A percentile compares a stretch with the other conserved stretches of the same genome.
These are phyloP conservation scores for Scelioninae gen. 1 DNA, from an alignment of 2,888 invertebrate genomes.

Conservation along the genomic window DNA sequence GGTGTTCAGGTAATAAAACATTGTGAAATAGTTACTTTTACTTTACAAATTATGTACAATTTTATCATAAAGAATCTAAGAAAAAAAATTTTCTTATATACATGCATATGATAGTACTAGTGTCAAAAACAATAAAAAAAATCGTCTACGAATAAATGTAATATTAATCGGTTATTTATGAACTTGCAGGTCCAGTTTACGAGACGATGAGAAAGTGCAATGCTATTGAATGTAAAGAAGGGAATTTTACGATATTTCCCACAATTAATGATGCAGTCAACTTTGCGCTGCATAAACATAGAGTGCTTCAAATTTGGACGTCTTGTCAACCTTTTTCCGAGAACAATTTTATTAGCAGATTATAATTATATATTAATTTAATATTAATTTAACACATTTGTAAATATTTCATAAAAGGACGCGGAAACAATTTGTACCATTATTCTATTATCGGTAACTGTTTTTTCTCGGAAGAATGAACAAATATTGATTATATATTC, in stretches of 20 bases:
- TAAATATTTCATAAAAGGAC: conserved; percentile 39
- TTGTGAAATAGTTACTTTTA: no score
- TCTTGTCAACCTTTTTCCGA: conserved; percentile 69
- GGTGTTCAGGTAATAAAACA: conserved; percentile 86
- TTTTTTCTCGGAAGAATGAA: no score
- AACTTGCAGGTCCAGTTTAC: conserved; percentile 87
- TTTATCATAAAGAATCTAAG: no score
- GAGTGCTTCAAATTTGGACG: conserved; percentile 76
- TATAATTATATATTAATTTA: conserved; percentile 46
- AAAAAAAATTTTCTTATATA: no score
- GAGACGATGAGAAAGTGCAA: conserved; percentile 88
- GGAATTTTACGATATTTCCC: conserved; percentile 87
- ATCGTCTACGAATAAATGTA: no score
- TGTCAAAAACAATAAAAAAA: no score
- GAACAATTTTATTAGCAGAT: conserved; percentile 73
- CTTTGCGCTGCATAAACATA: conserved; percentile 78
- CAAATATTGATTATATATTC: no score
- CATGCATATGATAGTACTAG: no score
- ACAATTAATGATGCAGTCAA: conserved; percentile 89
- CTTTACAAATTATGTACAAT: no score
- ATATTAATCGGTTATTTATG: conserved; percentile 1
- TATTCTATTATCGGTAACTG: background rate
- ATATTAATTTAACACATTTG: conserved; percentile 18
- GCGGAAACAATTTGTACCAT: background rate
- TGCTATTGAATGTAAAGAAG: conserved; percentile 85